phyloP scores from a whole-genome alignment of 2,113 vertebrate species.

The Rhodinocichla rosea region DNA sequence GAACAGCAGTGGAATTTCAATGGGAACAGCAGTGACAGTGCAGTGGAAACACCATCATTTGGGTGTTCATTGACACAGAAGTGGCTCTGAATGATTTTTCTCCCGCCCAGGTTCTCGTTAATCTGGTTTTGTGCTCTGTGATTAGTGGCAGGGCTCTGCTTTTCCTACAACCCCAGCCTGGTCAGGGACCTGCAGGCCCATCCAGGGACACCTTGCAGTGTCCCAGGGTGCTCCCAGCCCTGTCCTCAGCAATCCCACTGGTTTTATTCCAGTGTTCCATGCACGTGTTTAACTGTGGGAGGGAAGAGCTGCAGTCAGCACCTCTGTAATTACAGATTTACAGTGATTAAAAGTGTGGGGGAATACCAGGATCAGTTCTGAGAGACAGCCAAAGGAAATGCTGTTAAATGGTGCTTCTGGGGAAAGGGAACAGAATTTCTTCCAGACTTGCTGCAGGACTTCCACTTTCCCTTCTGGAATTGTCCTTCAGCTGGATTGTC shows the following conservation, averaged over 20 bases:
- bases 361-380: not conserved
- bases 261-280: not conserved
- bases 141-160: fast-evolving
- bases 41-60: fast-evolving
- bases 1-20: not conserved
- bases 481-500: not conserved
- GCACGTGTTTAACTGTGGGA: fast-evolving
- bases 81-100: fast-evolving
- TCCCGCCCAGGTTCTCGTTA: fast-evolving
- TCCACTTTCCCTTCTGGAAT: not conserved
- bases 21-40: fast-evolving
- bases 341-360: not conserved
- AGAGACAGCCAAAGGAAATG: not conserved
- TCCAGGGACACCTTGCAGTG: not conserved
- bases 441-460: not conserved
- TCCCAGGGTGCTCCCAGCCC: not conserved
- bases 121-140: not conserved
- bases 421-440: not conserved
- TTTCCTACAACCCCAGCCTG: fast-evolving
- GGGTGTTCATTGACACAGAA: fast-evolving
- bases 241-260: not conserved
- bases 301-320: not conserved
- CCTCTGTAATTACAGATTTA: not conserved
- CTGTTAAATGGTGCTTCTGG: fast-evolving
- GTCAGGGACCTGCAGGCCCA: not conserved